Conservation (phyloP, 2,797 vertebrate genomes). For the Macrochelys suwanniensis region DNA sequence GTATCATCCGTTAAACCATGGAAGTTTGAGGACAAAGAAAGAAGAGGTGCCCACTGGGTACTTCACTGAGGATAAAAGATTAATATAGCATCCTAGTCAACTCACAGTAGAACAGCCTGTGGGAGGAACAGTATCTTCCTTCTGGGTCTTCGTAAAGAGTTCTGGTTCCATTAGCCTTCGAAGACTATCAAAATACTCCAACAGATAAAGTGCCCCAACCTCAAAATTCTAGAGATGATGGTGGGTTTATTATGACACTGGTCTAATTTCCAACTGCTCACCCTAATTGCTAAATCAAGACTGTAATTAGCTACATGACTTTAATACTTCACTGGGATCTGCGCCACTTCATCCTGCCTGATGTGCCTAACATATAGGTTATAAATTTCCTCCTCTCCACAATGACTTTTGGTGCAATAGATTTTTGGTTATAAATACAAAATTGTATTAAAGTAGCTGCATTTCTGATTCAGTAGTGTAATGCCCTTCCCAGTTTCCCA, state of each 20-base stretch:
- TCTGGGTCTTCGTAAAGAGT: neutral
- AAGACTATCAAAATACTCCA: fast-evolving
- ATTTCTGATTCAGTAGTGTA: neutral
- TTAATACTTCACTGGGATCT: no score
- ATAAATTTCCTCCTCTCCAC: neutral
- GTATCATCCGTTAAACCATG: neutral
- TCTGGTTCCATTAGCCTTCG: neutral
- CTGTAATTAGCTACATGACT: no score
- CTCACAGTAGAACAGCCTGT: neutral
- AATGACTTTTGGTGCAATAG: neutral
- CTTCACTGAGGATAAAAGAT: neutral
- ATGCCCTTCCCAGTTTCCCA: neutral
- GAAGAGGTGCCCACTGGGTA: fast-evolving
- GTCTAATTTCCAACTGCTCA: neutral
- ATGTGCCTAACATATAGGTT: neutral
- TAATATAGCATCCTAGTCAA: neutral
- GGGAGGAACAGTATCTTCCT: neutral
- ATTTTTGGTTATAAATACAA: neutral
- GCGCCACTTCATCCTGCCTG: no score
- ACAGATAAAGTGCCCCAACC: neutral
- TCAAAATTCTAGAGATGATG: fast-evolving
- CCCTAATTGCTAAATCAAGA: no score
- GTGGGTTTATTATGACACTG: fast-evolving
- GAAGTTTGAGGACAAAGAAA: fast-evolving
- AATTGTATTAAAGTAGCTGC: fast-evolving